phyloP scores from a whole-genome alignment of 2,797 vertebrate species.

The Potorous gilbertii region DNA sequence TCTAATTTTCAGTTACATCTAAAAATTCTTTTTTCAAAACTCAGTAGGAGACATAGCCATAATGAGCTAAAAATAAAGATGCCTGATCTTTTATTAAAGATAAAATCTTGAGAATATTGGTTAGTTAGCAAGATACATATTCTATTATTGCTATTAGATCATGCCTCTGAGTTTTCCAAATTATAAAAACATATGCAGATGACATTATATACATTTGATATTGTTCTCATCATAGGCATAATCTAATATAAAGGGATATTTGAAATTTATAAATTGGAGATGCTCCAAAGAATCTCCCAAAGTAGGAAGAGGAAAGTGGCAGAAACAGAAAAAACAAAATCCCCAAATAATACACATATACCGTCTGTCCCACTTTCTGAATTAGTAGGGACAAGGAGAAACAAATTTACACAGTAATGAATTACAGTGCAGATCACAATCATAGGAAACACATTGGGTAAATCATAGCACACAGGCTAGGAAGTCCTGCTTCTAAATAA shows the following conservation, averaged over 20 bases:
- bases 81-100: slow-evolving; percentile 75
- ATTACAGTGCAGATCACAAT: slow-evolving; percentile 55
- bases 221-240: slow-evolving; percentile 83
- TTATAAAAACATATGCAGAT: slow-evolving; percentile 80
- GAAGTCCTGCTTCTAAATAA: slow-evolving; percentile 32
- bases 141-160: slow-evolving; percentile 83
- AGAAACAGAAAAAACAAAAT: slow-evolving; percentile 53
- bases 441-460: background rate
- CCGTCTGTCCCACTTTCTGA: slow-evolving; percentile 60
- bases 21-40: slow-evolving; percentile 76
- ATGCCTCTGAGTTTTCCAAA: slow-evolving; percentile 82
- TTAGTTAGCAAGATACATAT: slow-evolving; percentile 79
- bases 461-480: slow-evolving; percentile 3
- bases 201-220: slow-evolving; percentile 77
- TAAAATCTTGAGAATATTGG: slow-evolving; percentile 74
- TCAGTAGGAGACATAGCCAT: slow-evolving; percentile 62
- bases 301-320: slow-evolving; percentile 25
- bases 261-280: slow-evolving; percentile 73
- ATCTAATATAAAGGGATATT: slow-evolving; percentile 83
- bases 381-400: slow-evolving; percentile 69
- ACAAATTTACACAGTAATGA: slow-evolving; percentile 68
- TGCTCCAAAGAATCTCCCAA: slow-evolving; percentile 64
- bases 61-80: slow-evolving; percentile 80
- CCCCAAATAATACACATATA: slow-evolving; percentile 8
- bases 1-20: slow-evolving; percentile 77